Base-by-base conservation (phyloP, 2,113 vertebrate species). In the Chauna torquata region DNA sequence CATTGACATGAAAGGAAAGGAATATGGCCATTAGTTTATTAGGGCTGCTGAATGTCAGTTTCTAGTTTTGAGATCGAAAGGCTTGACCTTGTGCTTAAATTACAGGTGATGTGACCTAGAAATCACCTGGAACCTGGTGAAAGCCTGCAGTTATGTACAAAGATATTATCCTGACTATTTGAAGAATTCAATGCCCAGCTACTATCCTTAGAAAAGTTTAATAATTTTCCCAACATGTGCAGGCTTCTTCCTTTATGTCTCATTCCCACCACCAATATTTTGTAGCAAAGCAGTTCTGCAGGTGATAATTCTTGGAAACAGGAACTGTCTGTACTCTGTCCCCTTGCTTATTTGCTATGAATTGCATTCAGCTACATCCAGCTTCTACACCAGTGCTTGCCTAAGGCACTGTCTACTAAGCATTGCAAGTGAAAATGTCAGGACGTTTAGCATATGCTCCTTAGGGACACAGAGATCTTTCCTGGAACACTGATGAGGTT, bases 371-470 rank as follows among this genome's bases (percentile, higher is more conserved):
- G 59, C 62, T 85, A 25, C 66, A 86, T 55, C 55, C 58, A 95
- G 42, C 85, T 88, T 79, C 38, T 59, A 45, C 24, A 71, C 9
- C 17, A 62, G 16, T 44, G 23, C 66, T 91, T 69, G 86, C 95
- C 96, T 92, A 55, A 88, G 96, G 95, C 92, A 40, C 76, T n/a
- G 12, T 86, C 90, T 95, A 55, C 82, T 71, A 82, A 83, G 59
- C 2, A 4, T 20, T 77, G 79, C 58, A 93, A 91, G 82, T 83
- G 45, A 79, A 96, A 96, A 96, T 96, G 94, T 96, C 94, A 96
- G 71, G 71, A 81, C 91, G 78, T 88, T 95, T 95, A 94, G 89
- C 93, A 94, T 95, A 94, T 71, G 91, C 44, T 96, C 94, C 90
- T 91, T 68, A 71, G 94, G 78, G 96, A 95, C 45, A 68, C 23